Percentiles rank a stretch among this genome's conserved stretches.
Evolutionary conservation across 2,797 vertebrate species (phyloP).

Genomic region (Pyrocephalus nanus): DNA sequence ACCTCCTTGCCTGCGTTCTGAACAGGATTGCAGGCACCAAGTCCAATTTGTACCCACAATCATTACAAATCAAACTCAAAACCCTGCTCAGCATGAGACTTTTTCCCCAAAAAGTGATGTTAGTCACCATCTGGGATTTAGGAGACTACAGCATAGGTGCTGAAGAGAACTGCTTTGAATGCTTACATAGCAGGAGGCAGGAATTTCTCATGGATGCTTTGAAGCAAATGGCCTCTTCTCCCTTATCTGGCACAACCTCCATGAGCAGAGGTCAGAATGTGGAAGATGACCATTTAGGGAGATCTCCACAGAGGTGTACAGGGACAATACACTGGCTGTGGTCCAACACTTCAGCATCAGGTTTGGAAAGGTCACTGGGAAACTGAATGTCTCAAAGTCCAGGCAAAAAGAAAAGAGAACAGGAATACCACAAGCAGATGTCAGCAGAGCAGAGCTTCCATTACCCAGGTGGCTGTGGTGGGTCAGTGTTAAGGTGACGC

Average conservation of each 20-base stretch:
- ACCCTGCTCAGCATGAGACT: background rate
- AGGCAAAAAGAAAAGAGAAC: constrained; percentile 55
- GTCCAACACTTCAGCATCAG: constrained; percentile 51
- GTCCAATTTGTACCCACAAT: background rate
- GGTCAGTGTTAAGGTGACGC: background rate
- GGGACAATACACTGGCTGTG: background rate
- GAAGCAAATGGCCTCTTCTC: background rate
- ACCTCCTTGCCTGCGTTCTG: background rate
- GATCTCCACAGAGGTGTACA: background rate
- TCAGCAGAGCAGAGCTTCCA: constrained; percentile 68
- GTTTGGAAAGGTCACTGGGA: constrained; percentile 63
- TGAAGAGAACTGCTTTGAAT: background rate
- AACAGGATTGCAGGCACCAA: background rate
- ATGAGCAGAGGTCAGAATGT: background rate
- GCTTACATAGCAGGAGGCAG: background rate
- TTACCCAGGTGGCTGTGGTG: constrained; percentile 47
- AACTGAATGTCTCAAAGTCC: constrained; percentile 34
- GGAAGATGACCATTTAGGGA: background rate
- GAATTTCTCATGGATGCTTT: background rate
- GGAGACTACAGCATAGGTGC: background rate
- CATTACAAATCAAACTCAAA: background rate
- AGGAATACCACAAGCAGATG: constrained; percentile 56
- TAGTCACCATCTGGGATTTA: background rate
- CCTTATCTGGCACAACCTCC: background rate
- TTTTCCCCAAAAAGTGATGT: background rate